Evolutionary conservation across 2,797 vertebrate species (phyloP).

Genomic region (Tolypeutes matacus): DNA sequence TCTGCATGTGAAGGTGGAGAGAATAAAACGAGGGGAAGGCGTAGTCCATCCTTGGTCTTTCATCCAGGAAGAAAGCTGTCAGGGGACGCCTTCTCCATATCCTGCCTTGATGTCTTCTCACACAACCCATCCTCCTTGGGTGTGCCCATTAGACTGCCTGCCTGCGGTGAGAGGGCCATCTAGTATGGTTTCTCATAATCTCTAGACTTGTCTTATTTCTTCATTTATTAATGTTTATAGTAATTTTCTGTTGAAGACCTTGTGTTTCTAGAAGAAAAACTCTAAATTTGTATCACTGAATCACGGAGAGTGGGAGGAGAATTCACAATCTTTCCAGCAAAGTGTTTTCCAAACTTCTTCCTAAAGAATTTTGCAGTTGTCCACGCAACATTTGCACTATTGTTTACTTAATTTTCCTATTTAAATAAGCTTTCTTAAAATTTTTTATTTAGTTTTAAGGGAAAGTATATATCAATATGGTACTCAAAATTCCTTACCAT

Average conservation of each 20-base stretch:
- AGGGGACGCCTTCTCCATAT: rapidly evolving
- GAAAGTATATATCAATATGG: not conserved
- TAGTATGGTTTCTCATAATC: not conserved
- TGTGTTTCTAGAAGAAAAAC: slow-evolving; percentile 26
- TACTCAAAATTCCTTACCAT: not conserved
- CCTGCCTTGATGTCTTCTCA: rapidly evolving
- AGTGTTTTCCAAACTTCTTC: not conserved
- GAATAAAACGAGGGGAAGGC: no score
- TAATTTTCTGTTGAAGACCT: not conserved
- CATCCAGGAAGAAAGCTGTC: not conserved
- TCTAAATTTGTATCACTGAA: not conserved
- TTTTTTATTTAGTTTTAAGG: not conserved
- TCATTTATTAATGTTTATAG: not conserved
- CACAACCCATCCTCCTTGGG: no score
- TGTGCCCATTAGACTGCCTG: not conserved
- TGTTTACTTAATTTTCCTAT: not conserved
- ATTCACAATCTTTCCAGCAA: not conserved
- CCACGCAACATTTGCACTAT: not conserved
- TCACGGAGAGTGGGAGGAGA: not conserved
- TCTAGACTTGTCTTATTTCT: not conserved
- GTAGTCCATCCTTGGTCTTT: not conserved
- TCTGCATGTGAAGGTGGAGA: rapidly evolving
- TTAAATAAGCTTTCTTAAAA: not conserved
- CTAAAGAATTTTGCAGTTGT: not conserved
- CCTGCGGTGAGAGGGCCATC: not conserved